Evolutionary conservation across 2,888 invertebrate genomes (phyloP).

Genomic region (Seira sanloemensis): DNA sequence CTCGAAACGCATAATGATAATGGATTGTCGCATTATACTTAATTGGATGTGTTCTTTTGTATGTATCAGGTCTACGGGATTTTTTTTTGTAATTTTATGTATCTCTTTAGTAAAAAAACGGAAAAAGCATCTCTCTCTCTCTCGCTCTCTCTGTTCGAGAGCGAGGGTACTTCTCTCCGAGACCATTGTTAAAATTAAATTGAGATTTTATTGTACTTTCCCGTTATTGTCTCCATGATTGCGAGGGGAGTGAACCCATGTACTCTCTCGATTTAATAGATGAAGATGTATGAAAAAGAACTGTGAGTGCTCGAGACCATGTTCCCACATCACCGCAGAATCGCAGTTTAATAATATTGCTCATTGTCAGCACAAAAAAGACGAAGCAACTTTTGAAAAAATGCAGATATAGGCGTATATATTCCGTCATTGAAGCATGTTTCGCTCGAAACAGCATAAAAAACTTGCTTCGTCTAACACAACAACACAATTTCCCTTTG

Average conservation of each 20-base stretch:
- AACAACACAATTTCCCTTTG: too few relatives aligned
- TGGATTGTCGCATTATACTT: constrained; percentile 19
- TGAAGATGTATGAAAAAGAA: neutral
- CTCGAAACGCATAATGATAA: constrained; percentile 12
- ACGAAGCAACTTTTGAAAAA: too few relatives aligned
- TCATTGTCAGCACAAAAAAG: neutral
- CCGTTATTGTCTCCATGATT: constrained; percentile 13
- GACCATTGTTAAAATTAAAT: constrained; percentile 11
- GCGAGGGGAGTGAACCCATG: constrained; percentile 14
- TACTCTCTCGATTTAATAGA: neutral
- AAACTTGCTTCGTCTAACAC: too few relatives aligned
- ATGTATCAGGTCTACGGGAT: constrained; percentile 1
- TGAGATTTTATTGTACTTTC: constrained; percentile 3
- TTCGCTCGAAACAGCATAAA: too few relatives aligned
- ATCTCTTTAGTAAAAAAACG: constrained; percentile 1
- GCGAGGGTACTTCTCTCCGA: neutral
- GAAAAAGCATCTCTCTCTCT: too few relatives aligned
- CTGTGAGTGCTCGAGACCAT: neutral
- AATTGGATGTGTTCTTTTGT: neutral
- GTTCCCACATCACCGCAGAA: neutral
- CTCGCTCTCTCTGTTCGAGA: neutral
- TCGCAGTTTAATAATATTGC: neutral
- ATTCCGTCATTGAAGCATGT: too few relatives aligned
- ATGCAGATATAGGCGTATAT: too few relatives aligned
- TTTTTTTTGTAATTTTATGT: constrained; percentile 19